These are phyloP conservation scores for Naso thynnoides DNA, from an alignment of 2,797 vertebrate species.

Conservation along the genomic window DNA sequence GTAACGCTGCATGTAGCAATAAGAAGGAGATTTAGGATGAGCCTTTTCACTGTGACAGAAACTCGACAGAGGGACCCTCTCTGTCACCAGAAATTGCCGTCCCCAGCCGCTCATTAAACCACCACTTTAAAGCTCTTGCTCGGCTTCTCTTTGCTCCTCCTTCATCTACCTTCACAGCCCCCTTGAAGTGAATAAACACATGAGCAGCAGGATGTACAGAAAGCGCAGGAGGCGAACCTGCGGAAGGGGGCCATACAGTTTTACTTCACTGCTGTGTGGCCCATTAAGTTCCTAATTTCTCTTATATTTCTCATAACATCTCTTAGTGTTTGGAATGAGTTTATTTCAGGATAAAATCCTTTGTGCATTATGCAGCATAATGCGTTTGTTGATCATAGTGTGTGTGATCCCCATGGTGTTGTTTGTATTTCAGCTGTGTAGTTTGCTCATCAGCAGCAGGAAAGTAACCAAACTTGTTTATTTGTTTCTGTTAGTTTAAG, in stretches of 20 bases:
- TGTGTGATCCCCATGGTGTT: constrained; percentile 27
- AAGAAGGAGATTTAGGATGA: constrained; percentile 78
- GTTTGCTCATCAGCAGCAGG: constrained; percentile 14
- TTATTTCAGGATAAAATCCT: constrained; percentile 57
- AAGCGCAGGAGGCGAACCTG: constrained; percentile 39
- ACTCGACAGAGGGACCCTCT: constrained; percentile 58
- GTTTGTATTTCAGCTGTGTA: constrained; percentile 35
- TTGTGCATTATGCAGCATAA: constrained; percentile 48
- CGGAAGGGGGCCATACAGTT: constrained; percentile 26
- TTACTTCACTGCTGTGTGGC: constrained; percentile 49
- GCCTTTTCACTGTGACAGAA: constrained; percentile 67
- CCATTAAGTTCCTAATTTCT: constrained; percentile 68
- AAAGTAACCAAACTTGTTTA: background rate
- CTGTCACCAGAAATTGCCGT: constrained; percentile 66
- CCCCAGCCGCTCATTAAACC: constrained; percentile 73
- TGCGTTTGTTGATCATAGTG: constrained; percentile 52
- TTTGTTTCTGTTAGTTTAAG: background rate
- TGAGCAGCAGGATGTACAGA: constrained; percentile 47
- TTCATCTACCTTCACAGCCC: constrained; percentile 52
- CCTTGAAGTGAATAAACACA: constrained; percentile 76
- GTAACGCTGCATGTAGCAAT: constrained; percentile 62
- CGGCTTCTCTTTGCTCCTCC: constrained; percentile 38
- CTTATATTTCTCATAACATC: constrained; percentile 60
- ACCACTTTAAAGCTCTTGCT: constrained; percentile 63
- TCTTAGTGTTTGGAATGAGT: constrained; percentile 55